Base-by-base conservation (phyloP, 1,140 invertebrate species). In the Chymomyza costata region DNA sequence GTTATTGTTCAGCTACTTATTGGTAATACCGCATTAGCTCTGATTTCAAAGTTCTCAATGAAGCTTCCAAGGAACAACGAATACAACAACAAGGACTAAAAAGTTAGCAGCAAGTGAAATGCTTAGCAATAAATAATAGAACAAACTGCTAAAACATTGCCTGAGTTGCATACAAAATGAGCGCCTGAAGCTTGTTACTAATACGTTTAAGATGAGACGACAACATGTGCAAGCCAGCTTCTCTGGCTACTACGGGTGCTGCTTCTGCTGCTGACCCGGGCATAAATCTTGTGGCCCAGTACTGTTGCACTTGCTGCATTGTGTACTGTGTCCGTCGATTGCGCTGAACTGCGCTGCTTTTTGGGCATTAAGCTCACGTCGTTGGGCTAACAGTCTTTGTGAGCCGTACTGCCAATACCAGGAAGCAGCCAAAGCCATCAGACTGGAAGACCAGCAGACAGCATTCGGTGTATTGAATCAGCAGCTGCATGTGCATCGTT, bases 161-260 rank as follows among this genome's bases (percentile, higher is more conserved):
- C 63, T 60, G 73, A 55, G 64, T 67, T 80, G 73, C 73, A 80
- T 80, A 73, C 73, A 39, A 73, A 80, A 80, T 80, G 73, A 68
- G 37, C 28, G 17, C 46, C 38, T 30, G 45, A 40, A 41, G 50
- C 52, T 51, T 51, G 44, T 65, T 48, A 53, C 73, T 80, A 80
- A 80, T 80, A 80, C 73, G 74, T 80, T 80, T 81, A 80, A 80
- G 73, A 80, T 80, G 74, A 68, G 73, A 71, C 74, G 74, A 73
- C 73, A 80, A 73, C 73, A 80, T 80, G 73, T 80, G 73, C 73
- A 73, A 61, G 49, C 61, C 60, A 61, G 61, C 62, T 10, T n/a
- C 8, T 34, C 8, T 8, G 3, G 32, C 8, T 13, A 10, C 3
- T 34, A 10, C 32, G 2, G 32, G n/a, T 34, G 32, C 32, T 34